phyloP scores from a whole-genome alignment of 2,888 invertebrate species.

The Julus scanicus region DNA sequence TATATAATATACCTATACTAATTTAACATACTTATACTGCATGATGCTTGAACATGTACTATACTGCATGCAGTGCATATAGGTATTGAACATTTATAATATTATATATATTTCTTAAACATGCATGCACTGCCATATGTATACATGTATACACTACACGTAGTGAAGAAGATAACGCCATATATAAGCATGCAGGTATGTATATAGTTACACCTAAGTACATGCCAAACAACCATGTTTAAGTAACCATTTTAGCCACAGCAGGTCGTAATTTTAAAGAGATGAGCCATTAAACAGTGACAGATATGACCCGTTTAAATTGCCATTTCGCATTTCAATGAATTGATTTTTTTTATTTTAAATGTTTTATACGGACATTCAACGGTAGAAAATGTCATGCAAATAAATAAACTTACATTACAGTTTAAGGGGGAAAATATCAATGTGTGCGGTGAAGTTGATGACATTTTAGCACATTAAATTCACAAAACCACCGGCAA shows the following conservation, averaged over 20 bases:
- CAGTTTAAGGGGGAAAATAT: not conserved
- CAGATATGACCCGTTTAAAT: constrained; percentile 43
- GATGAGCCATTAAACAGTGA: constrained; percentile 42
- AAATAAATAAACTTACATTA: not conserved
- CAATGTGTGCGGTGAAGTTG: constrained; percentile 17
- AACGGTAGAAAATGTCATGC: not conserved
- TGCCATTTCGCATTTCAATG: constrained; percentile 47
- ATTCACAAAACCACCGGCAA: not conserved
- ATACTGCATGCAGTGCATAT: not conserved
- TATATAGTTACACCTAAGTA: not conserved
- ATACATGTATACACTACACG: not conserved
- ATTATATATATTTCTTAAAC: not conserved
- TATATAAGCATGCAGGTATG: not conserved
- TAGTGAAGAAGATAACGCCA: not conserved
- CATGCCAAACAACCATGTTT: constrained; percentile 18
- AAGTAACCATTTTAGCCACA: constrained; percentile 18
- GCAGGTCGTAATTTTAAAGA: constrained; percentile 30
- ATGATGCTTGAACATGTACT: not conserved
- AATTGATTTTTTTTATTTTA: constrained; percentile 32
- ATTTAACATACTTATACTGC: not conserved
- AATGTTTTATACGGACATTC: constrained; percentile 44
- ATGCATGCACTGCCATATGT: not conserved
- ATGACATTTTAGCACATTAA: constrained; percentile 13
- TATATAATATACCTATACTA: not conserved
- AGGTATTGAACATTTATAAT: no score